A percentile compares a stretch with the other conserved stretches of the same genome.
Evolutionary conservation across 2,888 invertebrate species (phyloP).

Genomic region (Stenolophus ochropezus): DNA sequence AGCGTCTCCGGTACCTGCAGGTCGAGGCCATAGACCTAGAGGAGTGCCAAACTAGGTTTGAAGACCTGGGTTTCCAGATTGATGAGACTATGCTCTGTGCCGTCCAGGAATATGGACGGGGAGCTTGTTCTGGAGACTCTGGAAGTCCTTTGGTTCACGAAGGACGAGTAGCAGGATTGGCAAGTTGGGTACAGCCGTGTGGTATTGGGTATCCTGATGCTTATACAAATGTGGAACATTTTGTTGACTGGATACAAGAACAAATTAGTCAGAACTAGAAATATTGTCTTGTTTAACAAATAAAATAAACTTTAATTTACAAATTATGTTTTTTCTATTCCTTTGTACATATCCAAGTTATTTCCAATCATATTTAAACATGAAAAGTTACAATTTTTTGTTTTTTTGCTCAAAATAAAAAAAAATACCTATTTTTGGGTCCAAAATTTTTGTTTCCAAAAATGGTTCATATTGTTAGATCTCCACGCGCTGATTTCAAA

Average conservation of each 20-base stretch:
- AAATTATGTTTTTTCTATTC: too few species aligned
- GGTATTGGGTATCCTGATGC: constrained; percentile 39
- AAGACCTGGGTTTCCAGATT: neutral
- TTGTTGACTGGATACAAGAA: constrained; percentile 37
- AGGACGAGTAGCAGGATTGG: constrained; percentile 10
- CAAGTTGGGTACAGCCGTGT: constrained; percentile 30
- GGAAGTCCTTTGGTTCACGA: constrained; percentile 43
- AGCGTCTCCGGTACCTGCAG: neutral
- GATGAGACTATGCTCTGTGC: constrained; percentile 51
- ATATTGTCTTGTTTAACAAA: too few species aligned
- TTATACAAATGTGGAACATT: constrained; percentile 17
- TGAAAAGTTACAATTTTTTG: too few species aligned
- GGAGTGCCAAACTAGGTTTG: neutral
- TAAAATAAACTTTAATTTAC: too few species aligned
- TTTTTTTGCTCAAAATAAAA: too few species aligned
- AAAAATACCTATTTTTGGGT: too few species aligned
- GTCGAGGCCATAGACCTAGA: neutral
- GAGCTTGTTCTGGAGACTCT: constrained; percentile 58
- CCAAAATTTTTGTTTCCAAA: too few species aligned
- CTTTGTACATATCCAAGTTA: too few species aligned
- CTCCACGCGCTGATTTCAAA: too few species aligned
- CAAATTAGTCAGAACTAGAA: neutral
- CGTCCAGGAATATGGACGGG: constrained; percentile 42
- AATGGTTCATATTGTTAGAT: too few species aligned
- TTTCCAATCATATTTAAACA: too few species aligned